phyloP scores from a whole-genome alignment of 64 coral and sea anemone genomes.

The Stichodactyla mertensii region DNA sequence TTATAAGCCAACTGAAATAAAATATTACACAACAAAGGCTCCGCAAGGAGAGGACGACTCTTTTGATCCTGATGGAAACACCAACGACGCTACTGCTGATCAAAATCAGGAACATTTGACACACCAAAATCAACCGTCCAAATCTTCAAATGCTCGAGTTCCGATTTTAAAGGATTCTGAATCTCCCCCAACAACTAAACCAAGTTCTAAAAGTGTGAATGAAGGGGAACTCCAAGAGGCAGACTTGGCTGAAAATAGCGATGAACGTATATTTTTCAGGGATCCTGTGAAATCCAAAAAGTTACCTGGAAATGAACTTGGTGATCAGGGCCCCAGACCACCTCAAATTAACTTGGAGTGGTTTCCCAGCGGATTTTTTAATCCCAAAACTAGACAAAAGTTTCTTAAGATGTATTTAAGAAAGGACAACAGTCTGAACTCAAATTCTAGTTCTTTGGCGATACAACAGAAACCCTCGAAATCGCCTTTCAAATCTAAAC shows the following conservation, averaged over 20 bases:
- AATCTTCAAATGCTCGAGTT: background rate
- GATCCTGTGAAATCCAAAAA: background rate
- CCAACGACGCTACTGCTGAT: background rate
- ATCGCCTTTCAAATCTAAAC: background rate
- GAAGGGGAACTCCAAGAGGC: background rate
- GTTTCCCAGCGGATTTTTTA: background rate
- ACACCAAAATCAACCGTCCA: background rate
- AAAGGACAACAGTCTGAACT: background rate
- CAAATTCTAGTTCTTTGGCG: background rate
- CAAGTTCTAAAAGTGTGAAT: background rate
- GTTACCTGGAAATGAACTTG: background rate
- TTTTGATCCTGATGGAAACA: constrained; percentile 1
- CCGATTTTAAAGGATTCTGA: background rate
- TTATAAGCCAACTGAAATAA: background rate
- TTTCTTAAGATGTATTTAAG: background rate
- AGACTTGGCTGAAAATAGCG: constrained; percentile 1
- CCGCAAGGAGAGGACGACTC: background rate
- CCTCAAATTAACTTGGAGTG: background rate
- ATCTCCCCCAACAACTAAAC: background rate
- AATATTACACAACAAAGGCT: background rate
- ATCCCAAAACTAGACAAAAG: background rate
- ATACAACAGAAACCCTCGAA: background rate
- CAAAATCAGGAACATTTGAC: background rate
- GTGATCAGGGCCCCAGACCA: background rate
- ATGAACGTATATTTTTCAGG: constrained; percentile 10